Percentiles rank a stretch among this genome's conserved stretches.
Conservation (phyloP, 2,888 invertebrate genomes). For the Drosophila histrio region DNA sequence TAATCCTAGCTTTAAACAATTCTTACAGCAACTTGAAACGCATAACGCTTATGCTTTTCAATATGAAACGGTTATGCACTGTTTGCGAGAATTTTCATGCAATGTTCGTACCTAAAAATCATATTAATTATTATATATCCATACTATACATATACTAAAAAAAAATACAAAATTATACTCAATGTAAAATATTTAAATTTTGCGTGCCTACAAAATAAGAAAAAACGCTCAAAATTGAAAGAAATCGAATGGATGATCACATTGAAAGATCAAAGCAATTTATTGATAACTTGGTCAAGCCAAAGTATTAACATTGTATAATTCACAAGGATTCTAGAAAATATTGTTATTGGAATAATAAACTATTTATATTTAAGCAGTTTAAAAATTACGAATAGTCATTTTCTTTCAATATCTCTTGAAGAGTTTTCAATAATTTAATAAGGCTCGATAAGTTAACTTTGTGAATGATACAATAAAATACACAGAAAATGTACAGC, state of each 20-base stretch:
- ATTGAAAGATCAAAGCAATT: conserved; percentile 27
- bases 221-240: not conserved
- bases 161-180: not conserved
- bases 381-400: too few species aligned
- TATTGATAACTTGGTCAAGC: conserved; percentile 20
- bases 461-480: conserved; percentile 33
- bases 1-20: not conserved
- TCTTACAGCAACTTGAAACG: not conserved
- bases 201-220: not conserved
- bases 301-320: conserved; percentile 23
- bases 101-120: not conserved
- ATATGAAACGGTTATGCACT: not conserved
- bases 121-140: not conserved
- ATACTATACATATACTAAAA: not conserved
- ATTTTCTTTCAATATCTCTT: too few species aligned
- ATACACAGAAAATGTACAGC: conserved; percentile 23
- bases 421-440: too few species aligned
- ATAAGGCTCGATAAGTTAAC: not conserved
- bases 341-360: too few species aligned
- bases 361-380: too few species aligned
- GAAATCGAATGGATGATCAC: not conserved
- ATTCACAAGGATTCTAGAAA: too few species aligned
- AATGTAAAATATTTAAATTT: not conserved
- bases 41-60: not conserved
- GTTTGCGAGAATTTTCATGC: not conserved